phyloP scores from a whole-genome alignment of 2,113 vertebrate species.

The Mionectes macconnelli region DNA sequence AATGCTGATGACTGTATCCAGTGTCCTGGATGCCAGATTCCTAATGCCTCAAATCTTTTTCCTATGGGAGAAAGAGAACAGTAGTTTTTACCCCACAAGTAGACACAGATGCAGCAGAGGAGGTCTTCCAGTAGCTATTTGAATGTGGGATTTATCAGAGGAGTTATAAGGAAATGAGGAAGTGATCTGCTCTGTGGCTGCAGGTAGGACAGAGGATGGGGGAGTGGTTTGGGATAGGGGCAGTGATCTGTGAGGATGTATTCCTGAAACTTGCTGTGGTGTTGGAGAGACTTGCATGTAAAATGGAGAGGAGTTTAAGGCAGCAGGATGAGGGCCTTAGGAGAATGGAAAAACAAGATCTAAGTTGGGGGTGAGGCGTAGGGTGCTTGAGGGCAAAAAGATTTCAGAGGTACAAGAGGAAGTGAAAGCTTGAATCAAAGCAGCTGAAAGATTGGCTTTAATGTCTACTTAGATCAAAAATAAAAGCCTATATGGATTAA shows the following conservation, averaged over 20 bases:
- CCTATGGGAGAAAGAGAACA: background rate
- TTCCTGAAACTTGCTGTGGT: background rate
- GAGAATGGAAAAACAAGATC: background rate
- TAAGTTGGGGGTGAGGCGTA: background rate
- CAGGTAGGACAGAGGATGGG: background rate
- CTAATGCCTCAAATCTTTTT: background rate
- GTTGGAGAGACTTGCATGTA: background rate
- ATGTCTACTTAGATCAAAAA: slow-evolving; percentile 44
- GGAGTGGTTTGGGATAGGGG: background rate
- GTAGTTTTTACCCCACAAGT: background rate
- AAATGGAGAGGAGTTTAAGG: background rate
- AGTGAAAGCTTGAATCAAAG: slow-evolving; percentile 18
- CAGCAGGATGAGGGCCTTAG: background rate
- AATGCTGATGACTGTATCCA: background rate
- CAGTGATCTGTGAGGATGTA: background rate
- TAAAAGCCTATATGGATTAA: slow-evolving; percentile 33
- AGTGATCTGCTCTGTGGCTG: background rate
- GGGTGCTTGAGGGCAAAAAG: background rate
- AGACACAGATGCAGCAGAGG: background rate
- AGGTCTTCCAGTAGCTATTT: background rate
- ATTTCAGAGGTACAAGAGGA: background rate
- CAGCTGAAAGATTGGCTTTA: slow-evolving; percentile 27
- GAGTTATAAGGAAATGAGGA: background rate
- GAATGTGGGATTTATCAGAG: background rate
- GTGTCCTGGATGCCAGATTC: background rate